phyloP scores from a whole-genome alignment of 2,888 invertebrate species.

The Zygogramma bicolorata region DNA sequence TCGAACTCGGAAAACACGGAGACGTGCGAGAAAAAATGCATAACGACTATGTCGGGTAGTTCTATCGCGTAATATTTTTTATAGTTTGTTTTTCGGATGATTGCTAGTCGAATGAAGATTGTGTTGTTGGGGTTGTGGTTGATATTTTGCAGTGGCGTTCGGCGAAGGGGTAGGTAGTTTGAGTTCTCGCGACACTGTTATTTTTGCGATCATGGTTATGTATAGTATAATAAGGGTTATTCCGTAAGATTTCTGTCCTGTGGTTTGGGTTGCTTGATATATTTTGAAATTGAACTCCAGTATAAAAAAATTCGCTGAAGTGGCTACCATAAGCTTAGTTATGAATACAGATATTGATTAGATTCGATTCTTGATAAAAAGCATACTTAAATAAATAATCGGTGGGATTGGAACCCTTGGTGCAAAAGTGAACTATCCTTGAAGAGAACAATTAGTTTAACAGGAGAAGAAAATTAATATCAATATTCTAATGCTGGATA shows the following conservation, averaged over 20 bases:
- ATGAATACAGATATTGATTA: too few relatives aligned
- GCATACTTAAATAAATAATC: too few relatives aligned
- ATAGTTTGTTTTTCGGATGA: slow-evolving; percentile 19
- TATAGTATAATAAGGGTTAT: slow-evolving; percentile 3
- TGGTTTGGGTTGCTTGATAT: not conserved
- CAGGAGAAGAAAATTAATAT: too few relatives aligned
- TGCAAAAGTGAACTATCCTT: too few relatives aligned
- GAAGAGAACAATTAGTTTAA: too few relatives aligned
- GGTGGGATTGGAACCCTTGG: too few relatives aligned
- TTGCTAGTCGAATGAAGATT: slow-evolving; percentile 20
- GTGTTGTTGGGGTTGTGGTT: slow-evolving; percentile 30
- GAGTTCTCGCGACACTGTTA: slow-evolving; percentile 17
- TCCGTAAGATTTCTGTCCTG: not conserved
- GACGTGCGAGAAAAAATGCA: slow-evolving; percentile 70
- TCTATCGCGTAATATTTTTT: slow-evolving; percentile 70
- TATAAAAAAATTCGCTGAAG: not conserved
- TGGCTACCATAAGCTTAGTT: too few relatives aligned
- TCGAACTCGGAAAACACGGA: slow-evolving; percentile 71
- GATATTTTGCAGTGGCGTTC: slow-evolving; percentile 26
- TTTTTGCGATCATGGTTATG: slow-evolving; percentile 8
- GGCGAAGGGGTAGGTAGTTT: not conserved
- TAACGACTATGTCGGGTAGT: slow-evolving; percentile 71
- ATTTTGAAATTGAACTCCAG: not conserved
- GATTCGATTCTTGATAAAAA: too few relatives aligned
- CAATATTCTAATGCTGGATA: too few relatives aligned